phyloP scores from a whole-genome alignment of 2,113 vertebrate species.

The Seriola rivoliana region DNA sequence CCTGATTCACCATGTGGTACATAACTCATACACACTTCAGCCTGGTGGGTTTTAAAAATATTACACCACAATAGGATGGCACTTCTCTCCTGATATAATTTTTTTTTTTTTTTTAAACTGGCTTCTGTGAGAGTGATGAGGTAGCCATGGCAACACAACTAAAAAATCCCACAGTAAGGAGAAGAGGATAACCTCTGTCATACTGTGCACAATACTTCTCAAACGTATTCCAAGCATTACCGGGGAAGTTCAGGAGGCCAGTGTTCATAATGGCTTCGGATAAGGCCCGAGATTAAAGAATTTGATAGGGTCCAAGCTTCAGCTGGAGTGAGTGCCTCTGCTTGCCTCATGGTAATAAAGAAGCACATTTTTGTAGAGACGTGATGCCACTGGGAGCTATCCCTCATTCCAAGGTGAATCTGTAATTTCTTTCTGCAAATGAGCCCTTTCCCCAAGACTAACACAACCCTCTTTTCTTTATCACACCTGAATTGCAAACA shows the following conservation, averaged over 20 bases:
- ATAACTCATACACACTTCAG: constrained; percentile 39
- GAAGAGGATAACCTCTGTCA: constrained; percentile 53
- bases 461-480: constrained; percentile 61
- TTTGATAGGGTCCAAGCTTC: constrained; percentile 74
- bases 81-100: constrained; percentile 67
- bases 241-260: constrained; percentile 62
- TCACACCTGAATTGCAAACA: constrained; percentile 74
- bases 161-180: constrained; percentile 42
- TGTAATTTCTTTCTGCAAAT: constrained; percentile 81
- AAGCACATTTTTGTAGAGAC: constrained; percentile 29
- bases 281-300: constrained; percentile 71
- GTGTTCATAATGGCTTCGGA: constrained; percentile 71
- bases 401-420: constrained; percentile 72
- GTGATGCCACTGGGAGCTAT: constrained; percentile 59
- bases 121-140: constrained; percentile 52
- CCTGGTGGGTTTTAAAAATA: constrained; percentile 51
- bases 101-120: constrained; percentile 17
- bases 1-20: constrained; percentile 50
- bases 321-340: constrained; percentile 60
- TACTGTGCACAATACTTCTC: constrained; percentile 62
- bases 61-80: constrained; percentile 57
- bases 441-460: constrained; percentile 73
- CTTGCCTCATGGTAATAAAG: constrained; percentile 74
- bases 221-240: constrained; percentile 55
- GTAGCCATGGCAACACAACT: constrained; percentile 77